Conservation (phyloP, 2,888 invertebrate genomes). For the Pterostichus niger region DNA sequence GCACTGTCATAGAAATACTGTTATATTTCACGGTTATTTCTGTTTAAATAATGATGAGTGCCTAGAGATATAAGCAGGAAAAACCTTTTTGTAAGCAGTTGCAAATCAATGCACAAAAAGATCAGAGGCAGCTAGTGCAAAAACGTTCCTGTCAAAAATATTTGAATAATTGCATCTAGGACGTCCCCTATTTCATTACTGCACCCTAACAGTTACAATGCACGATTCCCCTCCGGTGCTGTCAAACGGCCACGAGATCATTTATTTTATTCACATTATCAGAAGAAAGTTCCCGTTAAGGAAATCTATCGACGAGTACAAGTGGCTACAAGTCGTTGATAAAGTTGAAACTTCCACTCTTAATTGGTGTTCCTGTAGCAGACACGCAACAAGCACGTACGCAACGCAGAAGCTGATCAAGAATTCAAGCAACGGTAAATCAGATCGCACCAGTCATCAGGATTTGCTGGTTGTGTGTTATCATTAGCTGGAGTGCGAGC, state of each 20-base stretch:
- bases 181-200: slow-evolving; percentile 32
- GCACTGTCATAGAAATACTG: too few relatives aligned
- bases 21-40: too few relatives aligned
- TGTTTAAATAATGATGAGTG: too few relatives aligned
- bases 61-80: too few relatives aligned
- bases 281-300: slow-evolving; percentile 44
- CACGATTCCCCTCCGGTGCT: slow-evolving; percentile 20
- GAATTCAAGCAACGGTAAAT: slow-evolving; percentile 33
- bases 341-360: slow-evolving; percentile 28
- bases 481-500: slow-evolving; percentile 1
- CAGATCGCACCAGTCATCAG: slow-evolving; percentile 5
- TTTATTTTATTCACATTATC: slow-evolving; percentile 33
- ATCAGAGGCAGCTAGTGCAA: background rate
- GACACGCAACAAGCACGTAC: slow-evolving; percentile 31
- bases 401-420: slow-evolving; percentile 17
- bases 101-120: background rate
- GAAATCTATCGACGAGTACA: slow-evolving; percentile 16
- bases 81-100: background rate
- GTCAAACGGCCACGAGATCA: slow-evolving; percentile 30
- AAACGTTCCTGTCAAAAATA: slow-evolving; percentile 9
- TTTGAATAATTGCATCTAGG: slow-evolving; percentile 25
- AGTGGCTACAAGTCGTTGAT: slow-evolving; percentile 34
- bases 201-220: slow-evolving; percentile 4
- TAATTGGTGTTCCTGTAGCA: slow-evolving; percentile 46
- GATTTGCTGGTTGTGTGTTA: slow-evolving; percentile 16